Evolutionary conservation across 2,888 invertebrate species (phyloP).

Genomic region (Barypeithes pellucidus): DNA sequence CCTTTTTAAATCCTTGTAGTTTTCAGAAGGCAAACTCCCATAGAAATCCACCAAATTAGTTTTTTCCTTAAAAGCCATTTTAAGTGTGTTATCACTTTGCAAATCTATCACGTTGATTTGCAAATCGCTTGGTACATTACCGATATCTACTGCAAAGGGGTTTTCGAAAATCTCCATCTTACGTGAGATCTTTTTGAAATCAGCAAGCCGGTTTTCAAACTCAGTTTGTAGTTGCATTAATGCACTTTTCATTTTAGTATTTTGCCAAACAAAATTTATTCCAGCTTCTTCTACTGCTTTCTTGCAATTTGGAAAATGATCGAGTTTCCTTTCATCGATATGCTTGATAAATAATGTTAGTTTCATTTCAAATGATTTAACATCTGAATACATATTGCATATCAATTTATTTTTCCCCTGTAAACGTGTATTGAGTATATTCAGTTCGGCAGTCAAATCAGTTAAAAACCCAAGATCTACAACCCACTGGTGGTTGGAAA

Average conservation of each 20-base stretch:
- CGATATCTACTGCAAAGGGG: constrained; percentile 1
- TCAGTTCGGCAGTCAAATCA: constrained; percentile 40
- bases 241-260: constrained; percentile 3
- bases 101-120: constrained; percentile 5
- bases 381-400: constrained; percentile 50
- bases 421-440: constrained; percentile 15
- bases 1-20: not conserved
- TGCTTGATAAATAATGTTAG: constrained; percentile 52
- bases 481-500: constrained; percentile 21
- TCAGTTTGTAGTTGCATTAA: not conserved
- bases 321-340: constrained; percentile 40
- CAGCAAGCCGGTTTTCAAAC: not conserved
- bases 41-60: not conserved
- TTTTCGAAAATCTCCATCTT: constrained; percentile 9
- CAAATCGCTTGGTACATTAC: not conserved
- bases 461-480: constrained; percentile 38
- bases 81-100: not conserved
- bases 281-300: constrained; percentile 11
- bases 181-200: not conserved
- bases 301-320: constrained; percentile 10
- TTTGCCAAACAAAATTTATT: constrained; percentile 10
- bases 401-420: constrained; percentile 27
- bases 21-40: constrained; percentile 2
- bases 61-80: not conserved
- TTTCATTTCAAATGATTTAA: constrained; percentile 55